Conservation (phyloP, 2,888 invertebrate genomes). For the Girardia tigrina region DNA sequence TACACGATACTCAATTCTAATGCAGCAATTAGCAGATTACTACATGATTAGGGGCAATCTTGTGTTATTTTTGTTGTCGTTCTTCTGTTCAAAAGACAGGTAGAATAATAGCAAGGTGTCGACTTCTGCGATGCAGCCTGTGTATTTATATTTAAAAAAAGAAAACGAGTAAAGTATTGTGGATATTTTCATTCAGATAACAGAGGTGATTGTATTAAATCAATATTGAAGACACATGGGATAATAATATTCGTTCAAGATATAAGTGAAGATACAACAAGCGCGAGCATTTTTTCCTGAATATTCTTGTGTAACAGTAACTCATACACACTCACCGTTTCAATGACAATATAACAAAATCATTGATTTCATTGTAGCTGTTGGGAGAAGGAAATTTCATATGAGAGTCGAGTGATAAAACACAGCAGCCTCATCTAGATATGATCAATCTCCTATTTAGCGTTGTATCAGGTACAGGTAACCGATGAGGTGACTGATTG, state of each 20-base stretch:
- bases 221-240: conserved; percentile 23
- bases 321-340: conserved; percentile 3
- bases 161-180: conserved; percentile 5
- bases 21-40: conserved; percentile 23
- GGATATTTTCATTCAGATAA: conserved; percentile 23
- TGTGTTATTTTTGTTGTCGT: too few relatives aligned
- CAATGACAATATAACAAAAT: conserved; percentile 23
- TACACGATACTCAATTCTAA: conserved; percentile 23
- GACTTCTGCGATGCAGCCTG: conserved; percentile 16
- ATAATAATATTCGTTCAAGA: conserved; percentile 21
- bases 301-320: neutral
- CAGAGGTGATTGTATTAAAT: conserved; percentile 23
- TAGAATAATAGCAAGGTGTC: conserved; percentile 20
- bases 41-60: neutral
- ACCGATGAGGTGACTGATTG: conserved; percentile 20
- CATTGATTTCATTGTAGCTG: conserved; percentile 23
- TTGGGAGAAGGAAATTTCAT: neutral
- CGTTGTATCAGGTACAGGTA: conserved; percentile 23
- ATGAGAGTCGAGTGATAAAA: neutral
- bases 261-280: conserved; percentile 16
- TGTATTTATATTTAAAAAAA: too few relatives aligned
- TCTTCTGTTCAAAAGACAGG: conserved; percentile 9
- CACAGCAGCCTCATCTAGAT: conserved; percentile 16
- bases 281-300: conserved; percentile 8
- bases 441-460: conserved; percentile 19